Conservation (phyloP, 2,888 invertebrate species). For the Standfussiana lucernea region DNA sequence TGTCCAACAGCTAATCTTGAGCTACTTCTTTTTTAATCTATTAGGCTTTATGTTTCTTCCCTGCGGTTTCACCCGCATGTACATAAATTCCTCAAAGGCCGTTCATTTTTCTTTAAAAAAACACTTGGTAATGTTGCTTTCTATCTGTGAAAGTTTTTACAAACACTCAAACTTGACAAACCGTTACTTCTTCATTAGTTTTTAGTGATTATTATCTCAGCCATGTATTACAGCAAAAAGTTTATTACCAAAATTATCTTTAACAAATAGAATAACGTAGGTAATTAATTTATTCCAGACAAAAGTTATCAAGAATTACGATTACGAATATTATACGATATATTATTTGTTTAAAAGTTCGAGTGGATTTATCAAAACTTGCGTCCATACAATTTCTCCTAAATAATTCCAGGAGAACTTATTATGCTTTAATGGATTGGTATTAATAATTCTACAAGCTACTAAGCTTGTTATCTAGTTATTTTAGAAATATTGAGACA, state of each 20-base stretch:
- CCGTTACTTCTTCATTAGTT: background rate
- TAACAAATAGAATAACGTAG: background rate
- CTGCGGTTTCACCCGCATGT: background rate
- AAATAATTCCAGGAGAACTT: background rate
- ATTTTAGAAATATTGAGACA: background rate
- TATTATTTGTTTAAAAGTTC: conserved; percentile 20
- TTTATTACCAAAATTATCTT: background rate
- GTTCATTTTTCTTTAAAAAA: background rate
- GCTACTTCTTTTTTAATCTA: background rate
- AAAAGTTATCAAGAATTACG: conserved; percentile 4
- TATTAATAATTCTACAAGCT: conserved; percentile 3
- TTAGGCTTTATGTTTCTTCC: background rate
- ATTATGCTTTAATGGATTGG: background rate
- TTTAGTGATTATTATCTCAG: background rate
- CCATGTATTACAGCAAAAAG: background rate
- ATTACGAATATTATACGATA: background rate
- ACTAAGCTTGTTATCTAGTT: background rate
- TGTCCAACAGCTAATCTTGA: no score
- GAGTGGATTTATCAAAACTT: background rate
- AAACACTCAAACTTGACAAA: background rate
- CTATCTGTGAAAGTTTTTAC: no score
- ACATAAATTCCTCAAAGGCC: background rate
- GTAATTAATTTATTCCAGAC: conserved; percentile 11
- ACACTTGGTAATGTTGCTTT: background rate
- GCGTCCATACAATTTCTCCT: background rate